Conservation (phyloP, 2,888 invertebrate genomes). For the Cosmia trapezina region DNA sequence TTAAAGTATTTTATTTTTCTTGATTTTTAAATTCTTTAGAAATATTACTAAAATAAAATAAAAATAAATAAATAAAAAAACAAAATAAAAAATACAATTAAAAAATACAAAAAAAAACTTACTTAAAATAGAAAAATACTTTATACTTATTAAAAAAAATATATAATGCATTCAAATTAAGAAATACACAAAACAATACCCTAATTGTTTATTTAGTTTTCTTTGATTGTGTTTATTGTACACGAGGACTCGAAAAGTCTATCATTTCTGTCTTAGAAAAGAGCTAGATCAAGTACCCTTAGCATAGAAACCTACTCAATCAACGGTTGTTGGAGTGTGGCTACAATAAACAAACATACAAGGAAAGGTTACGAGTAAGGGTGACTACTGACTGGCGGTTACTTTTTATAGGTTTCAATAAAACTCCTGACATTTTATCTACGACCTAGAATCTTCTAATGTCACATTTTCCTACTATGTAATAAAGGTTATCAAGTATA, state of each 20-base stretch:
- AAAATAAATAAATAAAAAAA: no score
- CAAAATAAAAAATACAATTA: no score
- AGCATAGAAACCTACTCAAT: constrained; percentile 16
- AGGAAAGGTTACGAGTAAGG: constrained; percentile 11
- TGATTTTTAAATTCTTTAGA: no score
- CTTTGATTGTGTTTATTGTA: background rate
- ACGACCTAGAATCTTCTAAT: background rate
- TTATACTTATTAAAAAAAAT: no score
- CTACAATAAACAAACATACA: constrained; percentile 19
- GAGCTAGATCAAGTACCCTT: background rate
- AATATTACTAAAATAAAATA: no score
- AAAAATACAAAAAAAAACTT: no score
- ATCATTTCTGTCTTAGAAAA: background rate
- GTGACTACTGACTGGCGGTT: background rate
- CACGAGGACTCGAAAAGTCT: background rate
- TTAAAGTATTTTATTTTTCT: no score
- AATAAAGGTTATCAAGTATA: background rate
- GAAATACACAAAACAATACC: no score
- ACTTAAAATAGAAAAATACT: no score
- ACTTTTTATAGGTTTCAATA: constrained; percentile 27
- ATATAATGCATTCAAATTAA: no score
- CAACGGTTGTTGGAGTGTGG: constrained; percentile 8
- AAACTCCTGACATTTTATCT: constrained; percentile 4
- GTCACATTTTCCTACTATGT: background rate
- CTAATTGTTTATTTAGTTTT: background rate